Base-by-base conservation (phyloP, 2,888 invertebrate species). In the Coenonympha glycerion region DNA sequence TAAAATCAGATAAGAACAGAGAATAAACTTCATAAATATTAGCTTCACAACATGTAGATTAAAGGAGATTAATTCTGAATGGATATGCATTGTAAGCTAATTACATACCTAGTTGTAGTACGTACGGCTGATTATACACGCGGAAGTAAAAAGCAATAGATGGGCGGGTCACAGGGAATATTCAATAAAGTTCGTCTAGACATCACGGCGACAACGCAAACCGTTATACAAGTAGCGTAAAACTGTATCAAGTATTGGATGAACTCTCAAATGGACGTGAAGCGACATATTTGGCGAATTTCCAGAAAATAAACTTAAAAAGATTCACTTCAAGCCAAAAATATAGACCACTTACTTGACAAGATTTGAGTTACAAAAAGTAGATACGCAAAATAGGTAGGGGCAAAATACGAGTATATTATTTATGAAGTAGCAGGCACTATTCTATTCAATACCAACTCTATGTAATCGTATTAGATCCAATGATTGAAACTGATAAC, bases 191-290 rank as follows among this genome's bases (percentile, higher is more conserved):
- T 69, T 66, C 71, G 54, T 51, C 76, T 73, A 80, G 79, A 76
- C 84, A 62, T 56, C 51, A 54, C 56, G 84, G 77, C 82, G 84
- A 73, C 79, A 58, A 49, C 61, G 61, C 63, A 59, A 62, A 59
- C 60, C 37, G 53, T 66, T 33, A 33, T 68, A 75, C 76, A 76
- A 74, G 75, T 73, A 73, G 67, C 64, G 65, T 68, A 66, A 66
- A 67, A 65, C 61, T 59, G 62, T 68, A 69, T 68, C 70, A 69
- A 61, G 55, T 59, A 46, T 59, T 59, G 51, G 58, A 57, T 52
- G 53, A 60, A 60, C 62, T 59, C 55, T 58, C 56, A 62, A 66
- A 64, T 42, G 57, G 50, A 56, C 52, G 59, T 58, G 48, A 53
- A 59, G 53, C 64, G 53, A 57, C 37, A 57, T 57, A 60, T 68